A percentile compares a stretch with the other conserved stretches of the same genome.
Conservation (phyloP, 1,140 invertebrate genomes). For the Danaus plexippus region DNA sequence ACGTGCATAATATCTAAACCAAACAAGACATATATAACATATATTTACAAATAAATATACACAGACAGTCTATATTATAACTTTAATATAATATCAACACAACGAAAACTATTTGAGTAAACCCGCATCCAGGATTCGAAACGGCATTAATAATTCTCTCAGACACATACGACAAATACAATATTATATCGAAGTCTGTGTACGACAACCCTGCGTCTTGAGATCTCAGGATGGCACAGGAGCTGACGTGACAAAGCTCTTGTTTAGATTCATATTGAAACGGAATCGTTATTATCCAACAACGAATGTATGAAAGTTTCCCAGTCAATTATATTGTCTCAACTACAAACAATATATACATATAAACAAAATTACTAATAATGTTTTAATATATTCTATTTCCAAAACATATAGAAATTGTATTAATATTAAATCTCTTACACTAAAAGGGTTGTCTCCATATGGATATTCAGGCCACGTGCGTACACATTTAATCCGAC, state of each 20-base stretch:
- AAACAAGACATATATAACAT: too few species aligned
- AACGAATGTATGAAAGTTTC: too few species aligned
- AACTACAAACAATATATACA: slow-evolving; percentile 1
- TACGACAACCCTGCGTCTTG: slow-evolving; percentile 63
- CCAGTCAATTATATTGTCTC: not conserved
- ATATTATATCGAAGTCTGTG: slow-evolving; percentile 55
- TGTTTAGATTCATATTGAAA: slow-evolving; percentile 9
- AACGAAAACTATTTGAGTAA: slow-evolving; percentile 64
- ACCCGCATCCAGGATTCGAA: slow-evolving; percentile 42
- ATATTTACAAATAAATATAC: too few species aligned
- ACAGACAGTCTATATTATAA: too few species aligned
- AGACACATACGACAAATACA: slow-evolving; percentile 63
- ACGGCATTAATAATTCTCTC: slow-evolving; percentile 63
- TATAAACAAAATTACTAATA: too few species aligned
- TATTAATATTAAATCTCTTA: slow-evolving; percentile 25
- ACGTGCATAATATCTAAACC: too few species aligned
- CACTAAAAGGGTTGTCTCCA: slow-evolving; percentile 59
- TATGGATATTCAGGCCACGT: slow-evolving; percentile 56
- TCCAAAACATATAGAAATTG: too few species aligned
- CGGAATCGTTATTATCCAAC: too few species aligned
- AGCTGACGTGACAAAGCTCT: slow-evolving; percentile 21
- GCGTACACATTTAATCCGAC: slow-evolving; percentile 36
- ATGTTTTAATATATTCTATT: too few species aligned
- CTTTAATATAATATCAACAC: slow-evolving; percentile 35
- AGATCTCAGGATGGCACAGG: slow-evolving; percentile 35